These are phyloP conservation scores for Tromatobia lineatoria DNA, from an alignment of 2,888 invertebrate species.

Conservation along the genomic window DNA sequence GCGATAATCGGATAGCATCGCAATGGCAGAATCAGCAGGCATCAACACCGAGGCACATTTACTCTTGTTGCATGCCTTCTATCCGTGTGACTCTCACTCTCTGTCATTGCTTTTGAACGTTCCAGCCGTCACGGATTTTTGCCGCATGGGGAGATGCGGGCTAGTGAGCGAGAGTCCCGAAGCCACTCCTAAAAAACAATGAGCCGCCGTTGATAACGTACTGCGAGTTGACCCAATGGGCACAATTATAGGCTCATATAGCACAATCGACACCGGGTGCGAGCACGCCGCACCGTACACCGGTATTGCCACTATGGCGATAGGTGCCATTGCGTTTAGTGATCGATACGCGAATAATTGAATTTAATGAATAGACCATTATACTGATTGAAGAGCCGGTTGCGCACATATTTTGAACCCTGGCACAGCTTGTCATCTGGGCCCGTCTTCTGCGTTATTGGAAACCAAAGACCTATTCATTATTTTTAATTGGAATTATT, in stretches of 20 bases:
- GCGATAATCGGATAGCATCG: conserved; percentile 46
- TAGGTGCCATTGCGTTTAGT: conserved; percentile 18
- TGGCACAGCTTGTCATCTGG: conserved; percentile 7
- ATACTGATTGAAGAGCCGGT: conserved; percentile 15
- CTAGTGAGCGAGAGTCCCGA: not conserved
- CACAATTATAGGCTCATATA: conserved; percentile 34
- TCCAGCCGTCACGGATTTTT: not conserved
- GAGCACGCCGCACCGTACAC: conserved; percentile 3
- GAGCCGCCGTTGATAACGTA: not conserved
- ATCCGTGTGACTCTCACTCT: not conserved
- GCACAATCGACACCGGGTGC: conserved; percentile 25
- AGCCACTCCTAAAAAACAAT: conserved; percentile 26
- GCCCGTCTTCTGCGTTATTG: conserved; percentile 19
- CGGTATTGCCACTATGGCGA: not conserved
- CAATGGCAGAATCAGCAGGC: conserved; percentile 32
- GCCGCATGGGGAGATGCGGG: not conserved
- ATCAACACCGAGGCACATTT: conserved; percentile 3
- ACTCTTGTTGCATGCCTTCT: not conserved
- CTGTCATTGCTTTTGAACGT: not conserved
- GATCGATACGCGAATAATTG: conserved; percentile 59
- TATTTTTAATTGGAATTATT: conserved; percentile 1
- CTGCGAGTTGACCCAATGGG: conserved; percentile 20
- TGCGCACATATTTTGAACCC: conserved; percentile 31
- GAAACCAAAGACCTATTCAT: not conserved
- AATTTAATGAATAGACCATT: conserved; percentile 56